Base-by-base conservation (phyloP, 2,888 invertebrate species). In the Noctua janthina region DNA sequence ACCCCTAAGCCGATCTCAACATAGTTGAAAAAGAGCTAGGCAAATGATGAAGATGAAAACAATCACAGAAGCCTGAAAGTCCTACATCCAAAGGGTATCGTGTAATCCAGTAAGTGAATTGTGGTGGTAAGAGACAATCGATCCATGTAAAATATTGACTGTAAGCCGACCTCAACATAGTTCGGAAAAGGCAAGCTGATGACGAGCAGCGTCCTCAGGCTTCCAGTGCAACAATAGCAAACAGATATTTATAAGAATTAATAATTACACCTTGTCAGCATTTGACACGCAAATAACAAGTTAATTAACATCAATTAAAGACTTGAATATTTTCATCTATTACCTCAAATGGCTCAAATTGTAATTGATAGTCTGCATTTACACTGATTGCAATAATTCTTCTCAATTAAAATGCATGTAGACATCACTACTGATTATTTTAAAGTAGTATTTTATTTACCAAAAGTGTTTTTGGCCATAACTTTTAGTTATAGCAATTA, bases 371-470 rank as follows among this genome's bases (percentile, higher is more conserved):
- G 74, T 8, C 20, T 49, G 35, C 66, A 39, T 66, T 51, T n/a
- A 35, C 35, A n/a, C 39, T 82, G 68, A 82, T 86, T 82, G 86
- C 46, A 69, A 4, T 20, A 49, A 64, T 74, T 51, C 82, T 69
- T 82, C 23, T 64, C n/a, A 69, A 82, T 82, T 82, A 82, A 86
- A 86, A 82, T 86, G 74, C 86, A 82, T 86, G 74, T 74, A 54
- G 15, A 29, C 1, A 39, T 46, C 15, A 35, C 4, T 5, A 5
- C 15, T 81, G 15, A 81, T 85, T n/a, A 46, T 20, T 54, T 39
- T 51, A n/a, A 66, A 46, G 23, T 68, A 35, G 23, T 35, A 8
- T 54, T 46, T 66, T 35, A 66, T 76, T 56, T 0, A 3, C 2
- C 5, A 0, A 17, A 51, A n/a, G 29, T 49, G 39, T 35, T 15